These are phyloP conservation scores for Festucalex cinctus DNA, from an alignment of 2,113 vertebrate genomes.

Conservation along the genomic window DNA sequence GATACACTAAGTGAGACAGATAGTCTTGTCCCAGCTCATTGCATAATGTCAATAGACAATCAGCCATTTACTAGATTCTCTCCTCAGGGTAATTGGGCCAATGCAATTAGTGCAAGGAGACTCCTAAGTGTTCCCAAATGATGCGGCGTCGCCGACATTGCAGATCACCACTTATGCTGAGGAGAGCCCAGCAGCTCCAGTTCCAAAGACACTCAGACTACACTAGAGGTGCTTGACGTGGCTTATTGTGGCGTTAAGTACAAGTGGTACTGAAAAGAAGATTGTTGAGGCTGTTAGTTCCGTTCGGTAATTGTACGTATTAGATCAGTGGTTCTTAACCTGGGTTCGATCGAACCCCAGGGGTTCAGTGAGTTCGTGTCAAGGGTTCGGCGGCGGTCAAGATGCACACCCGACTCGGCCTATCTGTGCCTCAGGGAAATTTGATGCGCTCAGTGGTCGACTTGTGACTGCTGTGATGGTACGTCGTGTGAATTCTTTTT, in stretches of 20 bases:
- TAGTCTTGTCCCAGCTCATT: slow-evolving; percentile 65
- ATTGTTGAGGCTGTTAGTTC: neutral
- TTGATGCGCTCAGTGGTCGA: too few relatives aligned
- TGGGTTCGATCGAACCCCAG: too few relatives aligned
- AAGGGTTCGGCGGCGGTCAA: too few relatives aligned
- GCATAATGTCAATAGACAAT: slow-evolving; percentile 77
- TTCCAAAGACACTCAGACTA: slow-evolving; percentile 32
- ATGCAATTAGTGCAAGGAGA: slow-evolving; percentile 67
- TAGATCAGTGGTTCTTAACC: too few relatives aligned
- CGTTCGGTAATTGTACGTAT: neutral
- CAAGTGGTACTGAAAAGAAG: neutral
- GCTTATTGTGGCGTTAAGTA: slow-evolving; percentile 10
- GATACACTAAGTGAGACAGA: slow-evolving; percentile 58
- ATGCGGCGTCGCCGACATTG: slow-evolving; percentile 29
- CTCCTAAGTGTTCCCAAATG: slow-evolving; percentile 70
- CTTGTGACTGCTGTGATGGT: too few relatives aligned
- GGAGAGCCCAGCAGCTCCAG: slow-evolving; percentile 25
- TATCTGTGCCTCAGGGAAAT: too few relatives aligned
- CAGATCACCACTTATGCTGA: slow-evolving; percentile 50
- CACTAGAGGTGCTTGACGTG: slow-evolving; percentile 40
- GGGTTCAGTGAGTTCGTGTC: too few relatives aligned
- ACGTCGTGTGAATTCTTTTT: too few relatives aligned
- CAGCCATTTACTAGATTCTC: slow-evolving; percentile 66
- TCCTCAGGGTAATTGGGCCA: slow-evolving; percentile 70
- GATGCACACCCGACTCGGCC: too few relatives aligned